A percentile compares a stretch with the other conserved stretches of the same genome.
phyloP scores from a whole-genome alignment of 1,140 invertebrate genomes.

The Platorchestia sp. region DNA sequence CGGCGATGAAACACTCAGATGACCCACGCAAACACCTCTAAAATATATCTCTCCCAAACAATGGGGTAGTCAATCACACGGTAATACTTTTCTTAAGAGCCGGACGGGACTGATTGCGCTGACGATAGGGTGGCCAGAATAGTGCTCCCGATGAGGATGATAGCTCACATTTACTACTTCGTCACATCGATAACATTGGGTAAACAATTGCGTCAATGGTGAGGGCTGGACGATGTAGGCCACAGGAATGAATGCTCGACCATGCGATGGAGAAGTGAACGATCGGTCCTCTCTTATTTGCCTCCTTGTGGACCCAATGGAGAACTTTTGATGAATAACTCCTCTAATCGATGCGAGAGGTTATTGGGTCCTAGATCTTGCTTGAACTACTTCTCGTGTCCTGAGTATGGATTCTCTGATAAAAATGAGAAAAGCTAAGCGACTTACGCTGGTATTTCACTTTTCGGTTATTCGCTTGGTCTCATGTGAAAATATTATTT shows the following conservation, averaged over 20 bases:
- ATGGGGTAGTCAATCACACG: conserved; percentile 52
- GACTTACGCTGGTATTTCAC: too few relatives aligned
- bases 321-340: neutral
- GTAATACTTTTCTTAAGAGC: conserved; percentile 52
- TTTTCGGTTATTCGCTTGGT: too few relatives aligned
- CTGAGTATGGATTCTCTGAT: neutral
- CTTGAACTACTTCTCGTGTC: neutral
- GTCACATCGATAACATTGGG: conserved; percentile 16
- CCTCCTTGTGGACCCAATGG: neutral
- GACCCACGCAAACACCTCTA: conserved; percentile 51
- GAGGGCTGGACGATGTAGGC: neutral
- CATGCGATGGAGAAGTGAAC: neutral
- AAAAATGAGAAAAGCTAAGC: neutral
- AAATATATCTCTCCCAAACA: conserved; percentile 53
- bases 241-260: neutral
- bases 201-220: conserved; percentile 27
- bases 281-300: neutral
- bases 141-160: conserved; percentile 24
- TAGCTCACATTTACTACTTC: conserved; percentile 25
- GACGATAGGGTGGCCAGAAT: conserved; percentile 46
- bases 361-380: neutral
- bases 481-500: too few relatives aligned
- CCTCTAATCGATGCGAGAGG: neutral
- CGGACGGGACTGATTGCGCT: conserved; percentile 5
- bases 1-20: conserved; percentile 48